Conservation (phyloP, 2,888 invertebrate species). For the Carabus problematicus region DNA sequence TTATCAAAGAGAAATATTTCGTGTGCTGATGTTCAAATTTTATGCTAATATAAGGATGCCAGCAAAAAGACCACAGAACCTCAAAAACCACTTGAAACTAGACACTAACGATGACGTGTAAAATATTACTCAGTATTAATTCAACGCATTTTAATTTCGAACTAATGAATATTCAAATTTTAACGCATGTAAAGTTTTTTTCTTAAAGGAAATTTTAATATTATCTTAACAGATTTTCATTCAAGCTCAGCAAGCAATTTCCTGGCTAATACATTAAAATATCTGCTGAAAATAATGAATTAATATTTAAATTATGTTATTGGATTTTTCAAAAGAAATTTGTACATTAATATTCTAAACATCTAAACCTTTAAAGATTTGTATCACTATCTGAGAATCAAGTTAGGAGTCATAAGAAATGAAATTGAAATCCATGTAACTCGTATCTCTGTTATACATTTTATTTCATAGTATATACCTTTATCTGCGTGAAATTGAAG, state of each 20-base stretch:
- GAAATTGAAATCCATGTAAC: too few species aligned
- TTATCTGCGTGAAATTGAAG: too few species aligned
- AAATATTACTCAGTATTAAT: conserved; percentile 16
- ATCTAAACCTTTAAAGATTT: too few species aligned
- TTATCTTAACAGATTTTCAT: conserved; percentile 9
- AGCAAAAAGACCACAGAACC: conserved; percentile 18
- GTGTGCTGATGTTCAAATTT: conserved; percentile 19
- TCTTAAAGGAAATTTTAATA: conserved; percentile 13
- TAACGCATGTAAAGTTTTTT: conserved; percentile 20
- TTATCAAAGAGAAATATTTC: conserved; percentile 23
- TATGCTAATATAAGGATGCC: conserved; percentile 28
- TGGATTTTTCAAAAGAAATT: too few species aligned
- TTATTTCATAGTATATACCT: too few species aligned
- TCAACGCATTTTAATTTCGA: conserved; percentile 16
- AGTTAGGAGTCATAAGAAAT: too few species aligned
- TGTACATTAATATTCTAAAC: too few species aligned
- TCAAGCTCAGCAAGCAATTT: not conserved
- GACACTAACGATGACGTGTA: conserved; percentile 14
- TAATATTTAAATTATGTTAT: too few species aligned
- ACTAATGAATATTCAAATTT: conserved; percentile 37
- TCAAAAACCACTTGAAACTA: conserved; percentile 20
- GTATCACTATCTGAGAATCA: too few species aligned
- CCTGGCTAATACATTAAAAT: too few species aligned
- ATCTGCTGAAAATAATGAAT: too few species aligned
- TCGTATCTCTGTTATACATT: too few species aligned